A percentile compares a stretch with the other conserved stretches of the same genome.
Conservation (phyloP, 2,113 vertebrate species). For the sheep (Ovis aries) region ARS-UI_Ramb_v3.0 NC_056054.1:68926001-68926500, state of each 20-base stretch:
- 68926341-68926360: accelerated
- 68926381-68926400: not conserved
- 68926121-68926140: not conserved
- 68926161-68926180: not conserved
- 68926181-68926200: not conserved
- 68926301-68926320: too few relatives aligned
- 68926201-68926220: not conserved
- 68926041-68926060: not conserved
- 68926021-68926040: not conserved
- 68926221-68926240: too few relatives aligned
- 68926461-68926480: not conserved
- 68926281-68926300: not conserved
- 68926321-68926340: not conserved
- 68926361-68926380: not conserved
- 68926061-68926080: not conserved
- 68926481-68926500: not conserved
- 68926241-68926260: too few relatives aligned
- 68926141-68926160: not conserved
- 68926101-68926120: not conserved
- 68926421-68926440: not conserved
- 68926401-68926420: not conserved
- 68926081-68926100: not conserved
- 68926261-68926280: too few relatives aligned
- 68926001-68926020: not conserved
- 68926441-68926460: not conserved